Evolutionary conservation across 2,113 vertebrate genomes (phyloP).

Genomic region (Ursus arctos): DNA sequence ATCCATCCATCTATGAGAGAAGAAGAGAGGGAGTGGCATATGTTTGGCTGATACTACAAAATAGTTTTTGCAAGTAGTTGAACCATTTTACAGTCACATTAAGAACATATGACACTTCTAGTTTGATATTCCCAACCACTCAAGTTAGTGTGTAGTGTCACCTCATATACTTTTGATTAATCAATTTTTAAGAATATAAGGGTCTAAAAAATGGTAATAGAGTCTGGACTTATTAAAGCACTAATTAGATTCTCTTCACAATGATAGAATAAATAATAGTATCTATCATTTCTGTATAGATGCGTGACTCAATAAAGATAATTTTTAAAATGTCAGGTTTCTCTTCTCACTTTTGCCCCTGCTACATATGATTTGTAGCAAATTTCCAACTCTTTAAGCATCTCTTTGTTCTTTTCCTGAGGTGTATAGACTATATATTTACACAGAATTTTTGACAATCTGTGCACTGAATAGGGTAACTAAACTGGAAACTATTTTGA

Average conservation of each 20-base stretch:
- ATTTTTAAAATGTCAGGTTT: neutral
- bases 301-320: neutral
- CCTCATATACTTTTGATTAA: neutral
- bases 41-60: neutral
- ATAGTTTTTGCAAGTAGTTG: neutral
- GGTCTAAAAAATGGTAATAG: slow-evolving; percentile 17
- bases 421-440: neutral
- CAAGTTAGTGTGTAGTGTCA: neutral
- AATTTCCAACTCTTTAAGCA: neutral
- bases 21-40: neutral
- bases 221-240: slow-evolving; percentile 5
- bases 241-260: neutral
- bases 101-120: neutral
- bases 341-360: neutral
- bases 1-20: neutral
- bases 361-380: neutral
- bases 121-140: neutral
- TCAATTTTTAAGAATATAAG: neutral
- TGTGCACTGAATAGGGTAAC: neutral
- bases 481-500: neutral
- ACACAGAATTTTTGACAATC: neutral
- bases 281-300: neutral
- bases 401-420: neutral
- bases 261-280: neutral
- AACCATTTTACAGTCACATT: neutral